Evolutionary conservation across 2,888 invertebrate genomes (phyloP).

Genomic region (Philaethria dido): DNA sequence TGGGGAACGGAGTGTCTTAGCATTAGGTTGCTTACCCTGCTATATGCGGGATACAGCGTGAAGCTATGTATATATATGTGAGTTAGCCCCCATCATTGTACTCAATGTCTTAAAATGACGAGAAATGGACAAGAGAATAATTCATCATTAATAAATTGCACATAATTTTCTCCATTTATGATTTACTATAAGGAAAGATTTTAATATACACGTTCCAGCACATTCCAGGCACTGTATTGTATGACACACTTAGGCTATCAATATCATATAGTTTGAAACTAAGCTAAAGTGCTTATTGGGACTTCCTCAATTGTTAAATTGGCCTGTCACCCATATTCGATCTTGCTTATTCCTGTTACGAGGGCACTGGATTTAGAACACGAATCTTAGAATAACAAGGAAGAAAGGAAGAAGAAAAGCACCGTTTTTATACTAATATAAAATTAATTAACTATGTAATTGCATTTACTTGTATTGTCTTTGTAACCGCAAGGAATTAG

Average conservation of each 20-base stretch:
- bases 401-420: slow-evolving; percentile 7
- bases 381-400: slow-evolving; percentile 36
- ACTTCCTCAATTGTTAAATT: slow-evolving; percentile 78
- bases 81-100: too few species aligned
- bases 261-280: slow-evolving; percentile 54
- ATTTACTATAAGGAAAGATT: not conserved
- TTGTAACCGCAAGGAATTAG: too few species aligned
- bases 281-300: slow-evolving; percentile 66
- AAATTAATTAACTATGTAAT: not conserved
- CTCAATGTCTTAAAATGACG: too few species aligned
- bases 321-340: slow-evolving; percentile 68
- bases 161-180: too few species aligned
- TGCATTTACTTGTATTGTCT: too few species aligned
- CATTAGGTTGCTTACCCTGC: too few species aligned
- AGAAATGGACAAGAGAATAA: too few species aligned
- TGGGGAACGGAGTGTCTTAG: too few species aligned
- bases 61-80: too few species aligned
- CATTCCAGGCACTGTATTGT: slow-evolving; percentile 15
- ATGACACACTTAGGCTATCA: slow-evolving; percentile 43
- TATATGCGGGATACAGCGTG: too few species aligned
- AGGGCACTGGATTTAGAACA: slow-evolving; percentile 57
- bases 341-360: slow-evolving; percentile 60
- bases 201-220: slow-evolving; percentile 16
- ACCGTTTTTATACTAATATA: not conserved
- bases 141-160: too few species aligned